Evolutionary conservation across 2,888 invertebrate genomes (phyloP).

Genomic region (Elmis aenea): DNA sequence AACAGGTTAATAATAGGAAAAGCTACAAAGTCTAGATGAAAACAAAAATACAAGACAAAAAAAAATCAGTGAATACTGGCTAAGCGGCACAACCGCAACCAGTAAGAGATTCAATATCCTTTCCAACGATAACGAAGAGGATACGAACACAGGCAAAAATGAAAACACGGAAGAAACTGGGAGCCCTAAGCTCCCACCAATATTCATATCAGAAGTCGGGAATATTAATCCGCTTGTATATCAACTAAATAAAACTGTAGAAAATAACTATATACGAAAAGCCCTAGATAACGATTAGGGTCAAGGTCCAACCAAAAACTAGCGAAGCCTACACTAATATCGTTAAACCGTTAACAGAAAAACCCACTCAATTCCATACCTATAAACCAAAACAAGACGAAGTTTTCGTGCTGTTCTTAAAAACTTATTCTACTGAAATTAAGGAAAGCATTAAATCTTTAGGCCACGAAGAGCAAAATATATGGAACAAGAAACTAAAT

Average conservation of each 20-base stretch:
- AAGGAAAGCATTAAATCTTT: neutral
- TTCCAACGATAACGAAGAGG: too few relatives aligned
- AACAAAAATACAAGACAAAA: too few relatives aligned
- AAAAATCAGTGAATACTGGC: too few relatives aligned
- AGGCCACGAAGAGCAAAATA: conserved; percentile 3
- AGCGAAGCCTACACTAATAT: conserved; percentile 2
- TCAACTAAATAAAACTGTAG: conserved; percentile 4
- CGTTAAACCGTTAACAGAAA: conserved; percentile 2
- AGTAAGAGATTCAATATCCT: too few relatives aligned
- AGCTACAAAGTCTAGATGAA: too few relatives aligned
- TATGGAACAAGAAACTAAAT: conserved; percentile 7
- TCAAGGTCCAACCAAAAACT: conserved; percentile 5
- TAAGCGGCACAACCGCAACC: too few relatives aligned
- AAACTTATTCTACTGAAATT: conserved; percentile 3
- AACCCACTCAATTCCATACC: conserved; percentile 5
- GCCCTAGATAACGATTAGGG: conserved; percentile 5
- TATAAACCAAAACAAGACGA: conserved; percentile 3
- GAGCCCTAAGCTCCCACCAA: conserved; percentile 2
- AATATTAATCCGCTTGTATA: conserved; percentile 6
- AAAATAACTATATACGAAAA: conserved; percentile 3
- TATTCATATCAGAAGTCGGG: conserved; percentile 2
- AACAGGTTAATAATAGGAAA: too few relatives aligned
- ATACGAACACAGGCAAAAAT: too few relatives aligned
- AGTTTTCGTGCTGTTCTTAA: neutral
- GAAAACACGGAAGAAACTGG: too few relatives aligned